These are phyloP conservation scores for Aleiodes alternator DNA, from an alignment of 2,888 invertebrate species.

Conservation along the genomic window DNA sequence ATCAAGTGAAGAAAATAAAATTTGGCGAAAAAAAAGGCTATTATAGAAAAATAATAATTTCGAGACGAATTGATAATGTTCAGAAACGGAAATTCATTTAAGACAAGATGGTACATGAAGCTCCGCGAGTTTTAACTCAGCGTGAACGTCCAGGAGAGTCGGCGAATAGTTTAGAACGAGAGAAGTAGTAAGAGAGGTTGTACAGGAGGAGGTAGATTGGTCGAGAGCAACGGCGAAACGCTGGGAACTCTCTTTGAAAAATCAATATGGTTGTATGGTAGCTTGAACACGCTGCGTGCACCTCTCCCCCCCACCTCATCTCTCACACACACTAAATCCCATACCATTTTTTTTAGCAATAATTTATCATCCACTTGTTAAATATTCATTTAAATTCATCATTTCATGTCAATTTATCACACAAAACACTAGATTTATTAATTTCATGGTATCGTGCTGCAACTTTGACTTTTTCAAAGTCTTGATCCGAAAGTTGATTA, in stretches of 20 bases:
- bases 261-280: slow-evolving; percentile 63
- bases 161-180: slow-evolving; percentile 32
- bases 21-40: no score
- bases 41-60: not conserved
- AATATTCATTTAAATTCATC: not conserved
- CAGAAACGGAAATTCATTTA: not conserved
- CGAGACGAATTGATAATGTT: slow-evolving; percentile 17
- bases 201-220: slow-evolving; percentile 47
- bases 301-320: slow-evolving; percentile 44
- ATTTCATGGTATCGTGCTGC: no score
- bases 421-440: no score
- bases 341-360: slow-evolving; percentile 26
- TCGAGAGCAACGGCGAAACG: slow-evolving; percentile 58
- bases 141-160: slow-evolving; percentile 19
- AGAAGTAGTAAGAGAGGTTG: slow-evolving; percentile 29
- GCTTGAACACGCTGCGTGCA: slow-evolving; percentile 59
- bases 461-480: no score
- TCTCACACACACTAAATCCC: slow-evolving; percentile 16
- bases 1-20: no score
- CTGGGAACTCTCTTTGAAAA: slow-evolving; percentile 61
- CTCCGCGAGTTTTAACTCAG: slow-evolving; percentile 7
- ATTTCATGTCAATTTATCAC: no score
- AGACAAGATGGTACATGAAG: not conserved
- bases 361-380: not conserved
- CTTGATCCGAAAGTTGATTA: no score